These are phyloP conservation scores for Anthonomus grandis DNA, from an alignment of 1,140 invertebrate species.

Conservation along the genomic window DNA sequence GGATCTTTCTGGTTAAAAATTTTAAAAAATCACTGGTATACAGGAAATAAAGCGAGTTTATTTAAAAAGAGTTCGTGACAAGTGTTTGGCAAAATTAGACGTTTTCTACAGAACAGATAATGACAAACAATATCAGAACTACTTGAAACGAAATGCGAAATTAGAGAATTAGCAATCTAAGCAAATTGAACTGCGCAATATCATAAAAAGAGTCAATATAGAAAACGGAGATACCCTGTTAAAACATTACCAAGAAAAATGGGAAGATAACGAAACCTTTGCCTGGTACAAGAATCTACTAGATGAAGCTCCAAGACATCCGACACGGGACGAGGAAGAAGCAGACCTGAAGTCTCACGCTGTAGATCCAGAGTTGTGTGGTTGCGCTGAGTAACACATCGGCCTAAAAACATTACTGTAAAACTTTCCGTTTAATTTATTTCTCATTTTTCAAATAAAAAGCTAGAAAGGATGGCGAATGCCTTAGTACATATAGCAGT, in stretches of 20 bases:
- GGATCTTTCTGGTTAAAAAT: too few relatives aligned
- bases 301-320: not conserved
- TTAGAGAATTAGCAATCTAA: not conserved
- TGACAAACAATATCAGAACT: not conserved
- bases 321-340: not conserved
- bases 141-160: too few relatives aligned
- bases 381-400: too few relatives aligned
- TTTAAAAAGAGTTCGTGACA: not conserved
- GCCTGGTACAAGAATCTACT: not conserved
- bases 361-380: not conserved
- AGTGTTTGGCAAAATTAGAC: too few relatives aligned
- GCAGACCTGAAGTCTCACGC: not conserved
- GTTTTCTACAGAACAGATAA: not conserved
- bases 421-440: too few relatives aligned
- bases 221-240: too few relatives aligned
- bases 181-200: not conserved
- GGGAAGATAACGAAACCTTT: not conserved
- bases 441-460: too few relatives aligned
- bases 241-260: not conserved
- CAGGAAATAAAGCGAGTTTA: too few relatives aligned
- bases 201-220: not conserved
- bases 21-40: too few relatives aligned
- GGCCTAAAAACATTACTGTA: too few relatives aligned
- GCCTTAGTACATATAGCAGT: not conserved
- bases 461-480: constrained; percentile 7